These are phyloP conservation scores for Chelonus insularis DNA, from an alignment of 1,140 invertebrate species.

Conservation along the genomic window DNA sequence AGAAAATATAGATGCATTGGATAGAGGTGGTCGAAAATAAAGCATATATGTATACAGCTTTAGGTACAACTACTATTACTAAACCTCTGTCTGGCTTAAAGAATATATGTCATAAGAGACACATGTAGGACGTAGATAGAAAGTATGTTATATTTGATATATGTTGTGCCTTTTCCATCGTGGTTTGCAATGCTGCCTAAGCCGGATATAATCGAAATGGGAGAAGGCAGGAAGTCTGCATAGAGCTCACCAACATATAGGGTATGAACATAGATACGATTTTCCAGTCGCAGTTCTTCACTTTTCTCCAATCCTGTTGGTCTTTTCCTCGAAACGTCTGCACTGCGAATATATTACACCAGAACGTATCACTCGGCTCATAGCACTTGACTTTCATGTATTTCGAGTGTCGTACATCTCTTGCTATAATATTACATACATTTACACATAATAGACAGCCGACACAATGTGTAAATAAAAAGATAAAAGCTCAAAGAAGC, in stretches of 20 bases:
- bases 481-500: too few relatives aligned
- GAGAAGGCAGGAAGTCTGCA: constrained; percentile 23
- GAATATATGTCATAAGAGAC: background rate
- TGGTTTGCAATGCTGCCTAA: constrained; percentile 35
- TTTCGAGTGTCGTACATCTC: background rate
- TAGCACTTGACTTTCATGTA: background rate
- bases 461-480: background rate
- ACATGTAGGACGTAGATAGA: constrained; percentile 19
- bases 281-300: background rate
- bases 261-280: background rate
- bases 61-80: too few relatives aligned
- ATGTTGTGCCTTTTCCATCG: constrained; percentile 13
- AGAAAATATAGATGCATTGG: too few relatives aligned
- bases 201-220: constrained; percentile 44
- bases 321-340: constrained; percentile 9
- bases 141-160: constrained; percentile 13
- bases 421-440: background rate
- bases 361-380: background rate
- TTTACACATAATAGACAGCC: background rate
- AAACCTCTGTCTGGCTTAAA: too few relatives aligned
- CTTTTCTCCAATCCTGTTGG: background rate
- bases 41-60: too few relatives aligned
- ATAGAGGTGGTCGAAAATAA: too few relatives aligned
- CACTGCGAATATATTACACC: background rate
- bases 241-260: background rate